A percentile compares a stretch with the other conserved stretches of the same genome.
phyloP scores from a whole-genome alignment of 2,888 invertebrate species.

The Netelia inedita region DNA sequence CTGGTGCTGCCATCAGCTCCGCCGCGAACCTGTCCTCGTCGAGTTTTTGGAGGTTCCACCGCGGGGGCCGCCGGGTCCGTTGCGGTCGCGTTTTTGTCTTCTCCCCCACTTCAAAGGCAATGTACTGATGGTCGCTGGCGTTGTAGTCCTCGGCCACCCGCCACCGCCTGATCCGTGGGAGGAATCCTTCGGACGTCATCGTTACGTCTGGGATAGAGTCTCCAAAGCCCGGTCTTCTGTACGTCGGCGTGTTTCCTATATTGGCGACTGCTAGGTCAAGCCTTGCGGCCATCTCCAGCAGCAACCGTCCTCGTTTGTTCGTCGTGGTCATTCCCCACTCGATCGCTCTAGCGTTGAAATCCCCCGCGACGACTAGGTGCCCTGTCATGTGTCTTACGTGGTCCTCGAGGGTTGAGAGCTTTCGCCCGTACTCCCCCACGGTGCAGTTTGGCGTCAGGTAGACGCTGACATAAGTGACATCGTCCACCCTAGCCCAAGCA shows the following conservation, averaged over 20 bases:
- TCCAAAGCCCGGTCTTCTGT: constrained; percentile 39
- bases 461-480: not conserved
- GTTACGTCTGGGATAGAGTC: constrained; percentile 42
- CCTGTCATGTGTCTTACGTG: constrained; percentile 35
- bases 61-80: not conserved
- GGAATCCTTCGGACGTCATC: not conserved
- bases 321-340: constrained; percentile 66
- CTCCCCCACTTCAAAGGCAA: constrained; percentile 10
- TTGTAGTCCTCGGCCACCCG: constrained; percentile 1
- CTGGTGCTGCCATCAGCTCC: not conserved
- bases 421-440: not conserved
- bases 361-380: constrained; percentile 46
- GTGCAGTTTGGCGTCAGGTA: not conserved
- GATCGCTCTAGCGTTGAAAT: constrained; percentile 66
- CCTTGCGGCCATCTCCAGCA: constrained; percentile 68
- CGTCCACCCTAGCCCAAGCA: too few relatives aligned
- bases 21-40: not conserved
- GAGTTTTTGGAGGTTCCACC: constrained; percentile 27
- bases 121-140: constrained; percentile 42
- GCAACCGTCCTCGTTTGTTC: constrained; percentile 61
- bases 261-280: constrained; percentile 63
- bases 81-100: not conserved
- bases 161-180: not conserved
- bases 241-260: constrained; percentile 45
- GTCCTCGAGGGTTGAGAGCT: not conserved